Base-by-base conservation (phyloP, 1,140 invertebrate species). In the Drosophila subobscura region DNA sequence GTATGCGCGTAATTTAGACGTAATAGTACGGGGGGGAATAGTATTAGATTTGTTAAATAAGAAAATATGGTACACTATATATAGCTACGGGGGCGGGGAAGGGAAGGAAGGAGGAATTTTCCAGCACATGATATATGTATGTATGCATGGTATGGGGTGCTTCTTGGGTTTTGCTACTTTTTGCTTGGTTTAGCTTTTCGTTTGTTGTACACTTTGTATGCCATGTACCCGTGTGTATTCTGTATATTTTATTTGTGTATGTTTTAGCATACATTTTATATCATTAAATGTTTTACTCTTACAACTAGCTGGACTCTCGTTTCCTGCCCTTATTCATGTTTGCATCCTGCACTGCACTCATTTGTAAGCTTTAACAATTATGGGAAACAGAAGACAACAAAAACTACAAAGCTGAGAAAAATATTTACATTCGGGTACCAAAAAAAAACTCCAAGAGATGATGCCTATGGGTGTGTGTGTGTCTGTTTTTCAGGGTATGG, bases 401-500 rank as follows among this genome's bases (percentile, higher is more conserved):
- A 85, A 77, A 59, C 72, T 77, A 80, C 72, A 52, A 59, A 47
- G 58, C 58, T 59, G 54, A 37, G 33, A 37, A 88, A 81, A 79
- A 71, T 86, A 86, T 86, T 88, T 86, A 88, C 83, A 86, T 86
- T 89, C 73, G 78, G 56, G 53, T 16, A 27, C 46, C 27, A 44
- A 49, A 20, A 20, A 20, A 20, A 25, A 50, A 70, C 53, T 16
- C 53, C 53, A 70, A 57, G 54, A 42, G 33, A 4, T 57, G 7
- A 53, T 22, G 8, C 33, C 6, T 20, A 25, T 65, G 51, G 14
- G 16, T 50, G 14, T 42, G 20, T 52, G 51, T 53, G 7, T 65
- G 42, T 64, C 47, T 33, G 49, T 47, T 29, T 54, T 7, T 37
- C 20, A 23, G 14, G 20, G 20, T 6, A 23, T 45, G n/a, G 67